A percentile compares a stretch with the other conserved stretches of the same genome.
These are phyloP conservation scores for Ochropleura plecta DNA, from an alignment of 2,888 invertebrate species.

Conservation along the genomic window DNA sequence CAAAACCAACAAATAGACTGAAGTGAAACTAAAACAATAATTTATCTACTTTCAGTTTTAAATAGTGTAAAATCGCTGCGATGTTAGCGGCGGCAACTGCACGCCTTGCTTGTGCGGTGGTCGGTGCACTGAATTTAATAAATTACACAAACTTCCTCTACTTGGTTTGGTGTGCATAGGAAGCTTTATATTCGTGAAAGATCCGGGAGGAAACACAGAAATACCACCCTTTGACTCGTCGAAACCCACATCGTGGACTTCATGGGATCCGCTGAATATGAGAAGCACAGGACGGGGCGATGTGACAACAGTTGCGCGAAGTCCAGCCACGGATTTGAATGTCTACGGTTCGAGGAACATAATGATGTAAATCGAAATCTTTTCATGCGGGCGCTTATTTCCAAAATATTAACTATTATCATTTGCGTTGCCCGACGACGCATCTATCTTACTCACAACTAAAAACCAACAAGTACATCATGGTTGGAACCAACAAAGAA, in stretches of 20 bases:
- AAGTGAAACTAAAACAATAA: conserved; percentile 40
- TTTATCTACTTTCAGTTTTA: conserved; percentile 53
- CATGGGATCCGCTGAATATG: not conserved
- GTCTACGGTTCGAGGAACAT: too few species aligned
- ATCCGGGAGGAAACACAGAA: not conserved
- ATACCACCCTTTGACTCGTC: not conserved
- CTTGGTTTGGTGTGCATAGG: conserved; percentile 36
- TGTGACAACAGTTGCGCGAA: not conserved
- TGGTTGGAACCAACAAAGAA: too few species aligned
- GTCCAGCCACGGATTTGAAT: too few species aligned
- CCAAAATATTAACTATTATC: too few species aligned
- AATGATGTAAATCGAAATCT: not conserved
- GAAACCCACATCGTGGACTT: too few species aligned
- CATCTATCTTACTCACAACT: too few species aligned
- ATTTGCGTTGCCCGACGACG: too few species aligned
- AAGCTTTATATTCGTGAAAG: conserved; percentile 29
- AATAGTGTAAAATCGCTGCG: conserved; percentile 50
- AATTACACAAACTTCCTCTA: conserved; percentile 56
- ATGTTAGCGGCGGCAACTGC: conserved; percentile 44
- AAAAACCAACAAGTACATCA: too few species aligned
- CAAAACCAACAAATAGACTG: conserved; percentile 26
- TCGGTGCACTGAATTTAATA: conserved; percentile 52
- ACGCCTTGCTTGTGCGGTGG: not conserved
- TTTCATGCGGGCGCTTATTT: too few species aligned
- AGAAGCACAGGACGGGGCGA: not conserved